Conservation (phyloP, 2,888 invertebrate genomes). For the Pyrrhosoma nymphula region DNA sequence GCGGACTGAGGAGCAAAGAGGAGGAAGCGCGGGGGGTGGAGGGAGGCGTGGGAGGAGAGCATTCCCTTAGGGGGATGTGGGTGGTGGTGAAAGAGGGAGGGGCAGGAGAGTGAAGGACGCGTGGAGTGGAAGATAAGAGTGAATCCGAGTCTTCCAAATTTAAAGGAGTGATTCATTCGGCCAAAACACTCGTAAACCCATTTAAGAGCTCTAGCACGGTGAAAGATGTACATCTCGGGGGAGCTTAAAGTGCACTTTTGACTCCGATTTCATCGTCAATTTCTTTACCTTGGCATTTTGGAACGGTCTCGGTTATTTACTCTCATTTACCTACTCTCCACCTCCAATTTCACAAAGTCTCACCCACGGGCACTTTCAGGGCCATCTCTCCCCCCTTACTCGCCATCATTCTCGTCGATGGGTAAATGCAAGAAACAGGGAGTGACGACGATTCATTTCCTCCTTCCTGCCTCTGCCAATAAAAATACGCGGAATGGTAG, state of each 20-base stretch:
- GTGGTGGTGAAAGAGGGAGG: background rate
- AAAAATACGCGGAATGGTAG: background rate
- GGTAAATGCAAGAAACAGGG: background rate
- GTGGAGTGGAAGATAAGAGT: background rate
- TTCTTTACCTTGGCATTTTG: constrained; percentile 4
- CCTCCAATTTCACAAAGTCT: background rate
- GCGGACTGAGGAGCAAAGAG: background rate
- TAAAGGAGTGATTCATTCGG: constrained; percentile 43
- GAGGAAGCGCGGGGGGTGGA: background rate
- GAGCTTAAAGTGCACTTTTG: constrained; percentile 1
- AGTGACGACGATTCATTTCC: background rate
- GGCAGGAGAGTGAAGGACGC: background rate
- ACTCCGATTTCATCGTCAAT: background rate
- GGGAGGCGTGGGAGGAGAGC: background rate
- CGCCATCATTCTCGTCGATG: background rate
- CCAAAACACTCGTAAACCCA: constrained; percentile 40
- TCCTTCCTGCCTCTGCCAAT: background rate
- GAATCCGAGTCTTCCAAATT: constrained; percentile 48
- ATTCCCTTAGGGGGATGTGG: no score
- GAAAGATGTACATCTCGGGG: background rate
- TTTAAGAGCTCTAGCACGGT: background rate
- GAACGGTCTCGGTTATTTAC: background rate
- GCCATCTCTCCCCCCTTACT: background rate
- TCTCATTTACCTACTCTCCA: background rate
- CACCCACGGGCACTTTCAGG: background rate